Base-by-base conservation (phyloP, 2,113 vertebrate genomes). In the Mesembrinibis cayennensis region DNA sequence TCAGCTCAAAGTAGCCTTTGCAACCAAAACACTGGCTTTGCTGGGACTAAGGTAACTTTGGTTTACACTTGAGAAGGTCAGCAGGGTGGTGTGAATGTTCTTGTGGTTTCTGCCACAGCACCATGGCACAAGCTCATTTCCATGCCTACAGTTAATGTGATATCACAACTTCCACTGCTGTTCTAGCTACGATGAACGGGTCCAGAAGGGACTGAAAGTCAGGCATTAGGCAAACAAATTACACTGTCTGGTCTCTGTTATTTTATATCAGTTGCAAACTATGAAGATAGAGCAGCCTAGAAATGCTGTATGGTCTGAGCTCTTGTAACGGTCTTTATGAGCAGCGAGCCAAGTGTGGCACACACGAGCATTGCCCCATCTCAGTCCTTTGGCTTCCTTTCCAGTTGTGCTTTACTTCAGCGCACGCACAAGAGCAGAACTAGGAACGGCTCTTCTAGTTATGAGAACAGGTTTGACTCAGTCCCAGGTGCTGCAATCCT, bases 361-460 rank as follows among this genome's bases (percentile, higher is more conserved):
- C 36, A 13, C 1, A 3, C 1, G 5, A 7, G 5, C 17, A 30
- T 23, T 13, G 40, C 15, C 10, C 16, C 26, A 32, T 14, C 40
- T 49, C 74, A 45, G 21, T 16, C 40, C 53, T 74, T 44, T 66
- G 34, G 13, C 47, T 77, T 77, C 49, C 49, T 59, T 66, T 89
- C 65, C 52, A 32, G 8, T 49, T 87, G 21, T 61, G 55, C 13
- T 44, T 59, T 59, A 25, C 21, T 42, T 8, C n/a, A 55, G 80
- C 1, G 18, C 20, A 23, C 1, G 0, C 8, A 8, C 40, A 89
- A 38, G 25, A 84, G 52, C 36, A 72, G 34, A 71, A 65, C 0
- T 2, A 50, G 23, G 52, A 91, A 63, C 2, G 3, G 13, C 17
- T 74, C 38, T 53, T 74, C 76, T 71, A 8, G 15, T n/a, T 59